Evolutionary conservation across 2,113 vertebrate species (phyloP), one percentile per base, ranked within the genome.

Genomic region (Thunnus maccoyii): DNA sequence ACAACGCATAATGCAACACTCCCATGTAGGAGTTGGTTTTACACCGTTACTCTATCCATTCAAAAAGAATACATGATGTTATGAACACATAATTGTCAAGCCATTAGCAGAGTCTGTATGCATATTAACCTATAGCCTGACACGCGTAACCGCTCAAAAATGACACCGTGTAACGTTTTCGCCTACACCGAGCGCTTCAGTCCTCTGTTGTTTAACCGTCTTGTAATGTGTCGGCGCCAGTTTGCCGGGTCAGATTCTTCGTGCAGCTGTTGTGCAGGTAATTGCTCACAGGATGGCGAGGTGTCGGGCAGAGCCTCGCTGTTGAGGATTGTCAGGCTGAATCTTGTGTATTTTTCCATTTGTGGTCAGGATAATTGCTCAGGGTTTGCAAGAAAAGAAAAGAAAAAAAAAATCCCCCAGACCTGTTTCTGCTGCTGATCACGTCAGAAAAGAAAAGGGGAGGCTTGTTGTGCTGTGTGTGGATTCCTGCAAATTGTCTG

Each of bases 401-500:
- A 13, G 16, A 11, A 36, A 36, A 36, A 36, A 6, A 36, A 41
- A 41, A 41, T 41, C 36, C 32, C 56, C 13, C 55, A 44, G 20
- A 56, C 13, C 15, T 13, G 70, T 51, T 75, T 69, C 41, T 80
- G 67, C 55, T 51, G 66, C 32, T 0, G 47, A 70, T 68, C 61
- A 47, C 20, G 18, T 30, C 30, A 66, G 57, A 51, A 56, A 15
- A 46, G 11, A 48, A 63, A 76, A 20, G 25, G 71, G 66, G 78
- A 54, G 27, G 69, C 72, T 58, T 66, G 57, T 72, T 11, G 76
- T 64, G 85, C 58, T 41, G 36, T 5, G 64, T 80, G 81, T 80
- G 82, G 54, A 85, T 84, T 71, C 71, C 57, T 75, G 58, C 78
- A 89, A 90, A 90, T 89, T 86, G 87, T 81, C 81, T 62, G 65